Evolutionary conservation across 1,140 invertebrate species (phyloP).

Genomic region (Antheraea mylitta): DNA sequence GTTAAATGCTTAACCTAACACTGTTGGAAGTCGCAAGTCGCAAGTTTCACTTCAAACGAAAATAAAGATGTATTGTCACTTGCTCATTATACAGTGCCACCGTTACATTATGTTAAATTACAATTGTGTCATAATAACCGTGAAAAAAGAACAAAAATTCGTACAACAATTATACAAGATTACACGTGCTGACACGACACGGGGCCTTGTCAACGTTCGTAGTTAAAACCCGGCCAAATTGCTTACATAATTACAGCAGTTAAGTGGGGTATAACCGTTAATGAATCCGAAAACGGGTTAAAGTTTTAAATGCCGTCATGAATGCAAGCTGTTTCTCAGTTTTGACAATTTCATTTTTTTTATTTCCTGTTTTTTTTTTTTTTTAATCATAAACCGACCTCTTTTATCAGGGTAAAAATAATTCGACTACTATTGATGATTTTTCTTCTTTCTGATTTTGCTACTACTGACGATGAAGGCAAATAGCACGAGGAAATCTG

Average conservation of each 20-base stretch:
- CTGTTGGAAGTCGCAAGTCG: too few relatives aligned
- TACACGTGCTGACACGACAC: neutral
- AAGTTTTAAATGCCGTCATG: slow-evolving; percentile 69
- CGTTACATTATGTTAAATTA: neutral
- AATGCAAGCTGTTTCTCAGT: slow-evolving; percentile 72
- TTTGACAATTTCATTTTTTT: slow-evolving; percentile 36
- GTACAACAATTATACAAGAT: slow-evolving; percentile 1
- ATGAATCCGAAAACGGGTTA: slow-evolving; percentile 66
- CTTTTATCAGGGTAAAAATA: too few relatives aligned
- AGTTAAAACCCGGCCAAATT: slow-evolving; percentile 54
- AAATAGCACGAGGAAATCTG: too few relatives aligned
- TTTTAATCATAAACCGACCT: too few relatives aligned
- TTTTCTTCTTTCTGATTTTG: too few relatives aligned
- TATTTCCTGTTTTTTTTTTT: neutral
- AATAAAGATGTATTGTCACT: neutral
- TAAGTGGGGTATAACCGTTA: slow-evolving; percentile 68
- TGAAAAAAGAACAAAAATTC: neutral
- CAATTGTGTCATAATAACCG: neutral
- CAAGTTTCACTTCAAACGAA: neutral
- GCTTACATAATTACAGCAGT: slow-evolving; percentile 59
- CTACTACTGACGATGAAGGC: too few relatives aligned
- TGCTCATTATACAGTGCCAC: neutral
- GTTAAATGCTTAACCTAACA: too few relatives aligned
- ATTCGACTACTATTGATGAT: too few relatives aligned
- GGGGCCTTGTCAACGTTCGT: slow-evolving; percentile 10